Percentiles rank a stretch among this genome's conserved stretches.
phyloP scores from a whole-genome alignment of 2,888 invertebrate genomes.

The Habrosyne pyritoides region DNA sequence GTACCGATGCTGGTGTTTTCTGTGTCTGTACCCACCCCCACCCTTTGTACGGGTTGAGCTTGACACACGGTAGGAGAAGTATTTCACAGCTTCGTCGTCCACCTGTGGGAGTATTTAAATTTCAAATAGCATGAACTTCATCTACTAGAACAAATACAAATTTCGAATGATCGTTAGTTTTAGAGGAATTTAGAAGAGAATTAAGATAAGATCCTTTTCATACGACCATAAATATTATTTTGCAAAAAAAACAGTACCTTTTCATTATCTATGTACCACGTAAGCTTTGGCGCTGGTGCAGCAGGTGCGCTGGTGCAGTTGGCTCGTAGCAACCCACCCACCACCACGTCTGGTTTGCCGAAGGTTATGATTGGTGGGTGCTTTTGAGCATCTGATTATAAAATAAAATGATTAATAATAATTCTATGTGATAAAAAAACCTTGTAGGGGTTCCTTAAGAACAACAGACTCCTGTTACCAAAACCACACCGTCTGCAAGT shows the following conservation, averaged over 20 bases:
- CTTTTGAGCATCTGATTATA: conserved; percentile 84
- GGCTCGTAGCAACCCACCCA: conserved; percentile 88
- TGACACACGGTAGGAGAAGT: conserved; percentile 76
- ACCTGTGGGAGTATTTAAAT: conserved; percentile 45
- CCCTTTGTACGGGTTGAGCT: conserved; percentile 75
- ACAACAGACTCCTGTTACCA: too few relatives aligned
- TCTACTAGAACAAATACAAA: too few relatives aligned
- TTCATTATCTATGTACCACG: conserved; percentile 90
- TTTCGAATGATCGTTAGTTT: too few relatives aligned
- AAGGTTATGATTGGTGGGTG: conserved; percentile 88
- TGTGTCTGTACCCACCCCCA: conserved; percentile 69
- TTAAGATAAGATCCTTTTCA: too few relatives aligned
- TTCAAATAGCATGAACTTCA: neutral
- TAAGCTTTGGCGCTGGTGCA: conserved; percentile 88
- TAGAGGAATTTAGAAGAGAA: too few relatives aligned
- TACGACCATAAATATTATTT: too few relatives aligned
- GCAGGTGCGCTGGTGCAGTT: conserved; percentile 90
- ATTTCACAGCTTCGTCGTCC: conserved; percentile 68
- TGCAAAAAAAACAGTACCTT: conserved; percentile 76
- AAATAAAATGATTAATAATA: conserved; percentile 7
- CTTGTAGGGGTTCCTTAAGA: too few relatives aligned
- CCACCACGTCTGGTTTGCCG: conserved; percentile 87
- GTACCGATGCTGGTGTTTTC: conserved; percentile 76
- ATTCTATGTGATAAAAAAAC: neutral
- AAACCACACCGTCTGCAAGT: too few relatives aligned